Conservation (phyloP, 1,140 invertebrate genomes). For the Nephotettix cincticeps region DNA sequence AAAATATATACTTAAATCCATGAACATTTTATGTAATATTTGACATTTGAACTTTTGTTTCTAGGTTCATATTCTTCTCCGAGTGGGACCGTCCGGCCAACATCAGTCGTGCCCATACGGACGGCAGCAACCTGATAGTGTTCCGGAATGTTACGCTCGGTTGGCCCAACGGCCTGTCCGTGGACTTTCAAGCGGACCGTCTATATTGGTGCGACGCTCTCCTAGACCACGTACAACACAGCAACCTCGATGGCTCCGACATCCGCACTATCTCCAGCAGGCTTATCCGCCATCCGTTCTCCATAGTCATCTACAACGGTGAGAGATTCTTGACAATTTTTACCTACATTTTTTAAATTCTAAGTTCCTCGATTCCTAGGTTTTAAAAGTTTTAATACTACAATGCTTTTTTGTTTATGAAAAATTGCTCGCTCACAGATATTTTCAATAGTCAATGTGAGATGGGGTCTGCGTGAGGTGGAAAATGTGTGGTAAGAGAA, state of each 20-base stretch:
- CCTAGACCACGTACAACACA: constrained; percentile 93
- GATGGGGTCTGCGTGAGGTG: too few species aligned
- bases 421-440: too few species aligned
- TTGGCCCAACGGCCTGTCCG: constrained; percentile 93
- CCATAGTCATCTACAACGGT: constrained; percentile 85
- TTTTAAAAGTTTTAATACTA: too few species aligned
- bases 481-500: too few species aligned
- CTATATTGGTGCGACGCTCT: constrained; percentile 96
- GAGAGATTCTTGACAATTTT: too few species aligned
- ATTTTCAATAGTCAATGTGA: too few species aligned
- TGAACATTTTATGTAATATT: too few species aligned
- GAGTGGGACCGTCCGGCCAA: constrained; percentile 96
- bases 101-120: constrained; percentile 86
- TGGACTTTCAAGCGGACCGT: constrained; percentile 84
- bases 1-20: too few species aligned
- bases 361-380: too few species aligned
- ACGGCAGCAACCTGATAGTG: constrained; percentile 81
- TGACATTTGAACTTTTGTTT: too few species aligned
- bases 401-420: too few species aligned
- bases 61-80: constrained; percentile 84
- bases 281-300: constrained; percentile 93
- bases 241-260: constrained; percentile 91
- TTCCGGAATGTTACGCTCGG: constrained; percentile 92
- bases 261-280: constrained; percentile 87
- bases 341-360: too few species aligned